Evolutionary conservation across 2,888 invertebrate species (phyloP).

Genomic region (Lepidochitona cinerea): DNA sequence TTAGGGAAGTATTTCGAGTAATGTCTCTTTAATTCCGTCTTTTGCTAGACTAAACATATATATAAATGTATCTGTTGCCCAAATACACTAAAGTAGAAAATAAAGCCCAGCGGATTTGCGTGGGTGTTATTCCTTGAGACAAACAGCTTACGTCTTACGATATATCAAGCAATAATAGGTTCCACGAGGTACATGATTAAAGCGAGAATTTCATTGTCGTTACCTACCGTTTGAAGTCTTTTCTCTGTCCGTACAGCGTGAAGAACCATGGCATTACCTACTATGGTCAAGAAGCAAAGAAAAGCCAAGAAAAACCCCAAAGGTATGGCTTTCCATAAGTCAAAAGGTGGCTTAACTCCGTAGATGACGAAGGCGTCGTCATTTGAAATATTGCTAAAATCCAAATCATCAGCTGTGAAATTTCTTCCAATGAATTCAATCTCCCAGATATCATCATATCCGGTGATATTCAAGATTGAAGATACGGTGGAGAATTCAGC

Average conservation of each 20-base stretch:
- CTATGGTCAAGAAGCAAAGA: slow-evolving; percentile 71
- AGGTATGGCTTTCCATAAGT: slow-evolving; percentile 50
- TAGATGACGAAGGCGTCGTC: background rate
- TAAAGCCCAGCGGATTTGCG: too few species aligned
- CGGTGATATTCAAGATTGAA: background rate
- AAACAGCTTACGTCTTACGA: too few species aligned
- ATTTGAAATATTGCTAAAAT: background rate
- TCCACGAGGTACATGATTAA: too few species aligned
- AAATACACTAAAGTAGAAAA: too few species aligned
- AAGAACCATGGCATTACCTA: slow-evolving; percentile 73
- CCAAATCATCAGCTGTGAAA: background rate
- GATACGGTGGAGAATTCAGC: background rate
- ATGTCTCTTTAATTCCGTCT: too few species aligned
- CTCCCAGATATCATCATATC: slow-evolving; percentile 2
- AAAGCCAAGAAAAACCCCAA: slow-evolving; percentile 69
- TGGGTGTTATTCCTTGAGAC: too few species aligned
- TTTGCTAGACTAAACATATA: too few species aligned
- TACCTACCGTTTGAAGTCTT: slow-evolving; percentile 72
- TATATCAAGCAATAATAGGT: too few species aligned
- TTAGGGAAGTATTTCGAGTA: too few species aligned
- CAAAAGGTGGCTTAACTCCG: background rate
- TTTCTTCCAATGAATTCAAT: background rate
- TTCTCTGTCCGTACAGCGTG: slow-evolving; percentile 73
- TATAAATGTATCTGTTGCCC: too few species aligned
- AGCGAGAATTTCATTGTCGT: background rate